Evolutionary conservation across 2,888 invertebrate species (phyloP), one percentile per base, ranked within the genome.

Genomic region (Ophraella communa): DNA sequence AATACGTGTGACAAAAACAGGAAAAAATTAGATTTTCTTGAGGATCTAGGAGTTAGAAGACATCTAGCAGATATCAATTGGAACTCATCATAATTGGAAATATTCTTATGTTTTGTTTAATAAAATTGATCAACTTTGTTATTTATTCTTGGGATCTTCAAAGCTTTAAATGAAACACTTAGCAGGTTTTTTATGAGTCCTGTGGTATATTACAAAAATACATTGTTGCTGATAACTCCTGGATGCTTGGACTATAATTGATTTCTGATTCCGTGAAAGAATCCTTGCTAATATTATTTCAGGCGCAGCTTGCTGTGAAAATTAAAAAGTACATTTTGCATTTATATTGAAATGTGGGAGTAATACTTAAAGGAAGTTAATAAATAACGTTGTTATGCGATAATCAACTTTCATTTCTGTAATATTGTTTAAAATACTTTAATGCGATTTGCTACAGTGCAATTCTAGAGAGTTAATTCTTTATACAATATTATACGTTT

Each of bases 321-420:
- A 64, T 7, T 52, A 54, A 49, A 33, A 35, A 64, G 14, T 52
- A 53, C 33, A 53, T 59, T 64, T 64, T 59, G 59, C 64, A 64
- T 59, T 64, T 54, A 64, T 64, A 59, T 60, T 55, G 44, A 60
- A 55, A 60, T 60, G 64, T 59, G 64, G 64, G 64, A 64, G 64
- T 64, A 59, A 64, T 58, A 58, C 57, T 64, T 47, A 53, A 24
- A 64, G 64, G 52, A 64, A 64, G 64, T 64, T 59, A 58, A 64
- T 59, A 54, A 70, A 69, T 70, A 69, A 69, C 65, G 60, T 56
- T 60, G 67, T 71, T 69, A 69, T 70, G 70, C 68, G 71, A 72
- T 70, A 66, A 69, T 73, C 74, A 74, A 78, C 78, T 78, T 78
- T 78, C 78, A 76, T 78, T 77, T 78, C 76, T 73, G 74, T 75